Evolutionary conservation across 2,113 vertebrate species (phyloP).

Genomic region (Nicator chloris): DNA sequence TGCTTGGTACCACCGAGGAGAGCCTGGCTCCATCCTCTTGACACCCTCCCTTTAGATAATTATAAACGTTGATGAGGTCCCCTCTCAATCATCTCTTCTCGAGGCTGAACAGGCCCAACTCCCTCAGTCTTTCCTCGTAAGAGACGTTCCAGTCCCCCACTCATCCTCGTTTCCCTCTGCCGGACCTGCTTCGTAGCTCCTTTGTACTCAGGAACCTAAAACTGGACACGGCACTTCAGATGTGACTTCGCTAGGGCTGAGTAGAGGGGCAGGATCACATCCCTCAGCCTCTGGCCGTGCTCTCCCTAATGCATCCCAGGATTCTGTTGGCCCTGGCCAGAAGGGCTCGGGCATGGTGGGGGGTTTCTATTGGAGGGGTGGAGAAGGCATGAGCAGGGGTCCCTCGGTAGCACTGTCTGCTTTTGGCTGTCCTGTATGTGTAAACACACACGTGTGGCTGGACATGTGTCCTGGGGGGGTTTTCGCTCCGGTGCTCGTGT

Average conservation of each 20-base stretch:
- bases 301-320: neutral
- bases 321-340: neutral
- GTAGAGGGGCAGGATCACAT: neutral
- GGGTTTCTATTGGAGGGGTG: fast-evolving
- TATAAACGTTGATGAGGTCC: neutral
- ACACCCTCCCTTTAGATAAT: neutral
- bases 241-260: neutral
- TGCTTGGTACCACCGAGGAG: neutral
- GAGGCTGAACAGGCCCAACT: neutral
- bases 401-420: fast-evolving
- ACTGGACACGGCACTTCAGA: neutral
- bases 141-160: neutral
- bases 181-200: neutral
- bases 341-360: neutral
- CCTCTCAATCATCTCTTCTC: neutral
- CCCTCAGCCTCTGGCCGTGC: neutral
- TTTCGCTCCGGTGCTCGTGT: fast-evolving
- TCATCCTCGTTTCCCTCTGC: neutral
- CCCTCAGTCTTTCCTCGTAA: fast-evolving
- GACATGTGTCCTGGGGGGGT: neutral
- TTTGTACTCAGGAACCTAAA: neutral
- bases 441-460: neutral
- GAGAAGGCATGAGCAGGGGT: neutral
- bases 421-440: fast-evolving
- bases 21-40: neutral